Percentiles rank a stretch among this genome's conserved stretches.
These are phyloP conservation scores for Melanchra persicariae DNA, from an alignment of 2,888 invertebrate genomes.

Conservation along the genomic window DNA sequence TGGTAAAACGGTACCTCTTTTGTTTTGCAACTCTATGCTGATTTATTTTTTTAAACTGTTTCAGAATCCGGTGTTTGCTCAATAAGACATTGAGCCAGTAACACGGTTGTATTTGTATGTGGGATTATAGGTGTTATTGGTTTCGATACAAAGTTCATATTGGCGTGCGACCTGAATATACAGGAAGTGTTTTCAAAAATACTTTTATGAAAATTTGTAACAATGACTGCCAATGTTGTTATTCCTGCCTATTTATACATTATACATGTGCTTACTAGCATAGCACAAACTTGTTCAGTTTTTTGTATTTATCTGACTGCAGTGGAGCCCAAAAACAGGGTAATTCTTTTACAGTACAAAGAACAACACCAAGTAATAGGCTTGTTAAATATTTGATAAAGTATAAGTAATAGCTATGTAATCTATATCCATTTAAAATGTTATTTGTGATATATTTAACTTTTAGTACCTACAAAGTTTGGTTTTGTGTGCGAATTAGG, in stretches of 20 bases:
- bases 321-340: no score
- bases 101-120: slow-evolving; percentile 47
- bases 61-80: slow-evolving; percentile 67
- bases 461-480: no score
- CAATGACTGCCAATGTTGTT: slow-evolving; percentile 29
- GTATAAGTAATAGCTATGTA: neutral
- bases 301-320: neutral
- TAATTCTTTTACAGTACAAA: neutral
- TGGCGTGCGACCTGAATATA: slow-evolving; percentile 17
- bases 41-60: slow-evolving; percentile 68
- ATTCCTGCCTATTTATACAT: slow-evolving; percentile 23
- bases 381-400: neutral
- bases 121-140: slow-evolving; percentile 48
- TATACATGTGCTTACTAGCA: neutral
- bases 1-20: slow-evolving; percentile 66
- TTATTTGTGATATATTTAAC: no score
- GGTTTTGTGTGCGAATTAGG: neutral
- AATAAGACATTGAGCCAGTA: slow-evolving; percentile 70
- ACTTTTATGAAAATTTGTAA: slow-evolving; percentile 29
- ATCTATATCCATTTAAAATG: neutral
- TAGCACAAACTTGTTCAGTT: slow-evolving; percentile 1
- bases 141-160: slow-evolving; percentile 48
- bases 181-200: slow-evolving; percentile 51
- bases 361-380: neutral
- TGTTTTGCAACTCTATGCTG: slow-evolving; percentile 77